Base-by-base conservation (phyloP, 2,888 invertebrate species). In the Abrostola triplasia region DNA sequence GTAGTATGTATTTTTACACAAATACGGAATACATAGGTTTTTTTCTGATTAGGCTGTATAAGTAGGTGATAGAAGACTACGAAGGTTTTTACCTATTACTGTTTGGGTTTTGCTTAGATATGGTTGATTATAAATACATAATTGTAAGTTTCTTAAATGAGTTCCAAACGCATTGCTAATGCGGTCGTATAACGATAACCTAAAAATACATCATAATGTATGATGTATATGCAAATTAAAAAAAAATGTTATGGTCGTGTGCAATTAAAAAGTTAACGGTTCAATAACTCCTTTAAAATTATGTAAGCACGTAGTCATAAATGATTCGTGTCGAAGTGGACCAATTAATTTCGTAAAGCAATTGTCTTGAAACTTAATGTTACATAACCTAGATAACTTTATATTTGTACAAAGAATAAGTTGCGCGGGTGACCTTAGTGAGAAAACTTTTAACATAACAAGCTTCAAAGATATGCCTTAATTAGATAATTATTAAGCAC, bases 221-320 rank as follows among this genome's bases (percentile, higher is more conserved):
- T n/a, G 5, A 12, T 9, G 5, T 0, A 9, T 50, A 49, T 49
- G 41, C 49, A 53, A 44, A 53, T 53, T 7, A 13, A 8, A 9
- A 63, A n/a, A 42, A 36, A 53, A n/a, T 58, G 7, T 40, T 47
- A 65, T 13, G 72, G 67, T 69, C 70, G 67, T 75, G 61, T 68
- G 67, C 69, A 78, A 73, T 78, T 70, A 56, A 78, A 77, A 70
- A 61, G 67, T 76, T 76, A 81, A 83, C 77, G 85, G 80, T 82
- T 84, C 82, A 86, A 73, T 86, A 83, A 75, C 73, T 74, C 44
- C 67, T 72, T 70, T 57, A 49, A 63, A 61, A 70, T 88, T 87
- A 88, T 81, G 81, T 88, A 89, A 87, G 61, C 80, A 85, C 83
- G 84, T 77, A 86, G 82, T 85, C 85, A 88, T 55, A 76, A 79